Percentiles rank a stretch among this genome's conserved stretches.
These are phyloP conservation scores for Gymnocephalus cernua DNA, from an alignment of 2,113 vertebrate species.

Conservation along the genomic window DNA sequence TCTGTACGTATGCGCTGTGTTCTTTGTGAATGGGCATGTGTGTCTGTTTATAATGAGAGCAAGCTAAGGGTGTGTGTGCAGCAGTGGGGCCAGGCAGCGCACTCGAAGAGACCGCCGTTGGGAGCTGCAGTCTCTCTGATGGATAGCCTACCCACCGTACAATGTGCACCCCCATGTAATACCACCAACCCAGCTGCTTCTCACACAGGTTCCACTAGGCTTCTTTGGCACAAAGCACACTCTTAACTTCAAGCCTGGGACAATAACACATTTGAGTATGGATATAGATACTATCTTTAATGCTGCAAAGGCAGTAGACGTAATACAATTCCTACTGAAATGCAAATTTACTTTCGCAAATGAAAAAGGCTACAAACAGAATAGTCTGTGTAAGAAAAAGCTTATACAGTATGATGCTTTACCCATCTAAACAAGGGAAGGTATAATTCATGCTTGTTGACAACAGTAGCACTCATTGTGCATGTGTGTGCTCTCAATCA, in stretches of 20 bases:
- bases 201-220: slow-evolving; percentile 42
- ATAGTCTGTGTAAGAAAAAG: background rate
- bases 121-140: slow-evolving; percentile 78
- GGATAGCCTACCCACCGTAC: slow-evolving; percentile 67
- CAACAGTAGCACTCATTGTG: background rate
- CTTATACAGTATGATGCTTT: background rate
- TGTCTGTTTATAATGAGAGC: slow-evolving; percentile 56
- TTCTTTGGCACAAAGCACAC: slow-evolving; percentile 34
- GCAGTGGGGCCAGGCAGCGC: slow-evolving; percentile 38
- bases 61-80: slow-evolving; percentile 30
- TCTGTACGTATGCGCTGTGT: background rate
- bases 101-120: slow-evolving; percentile 52
- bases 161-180: slow-evolving; percentile 44
- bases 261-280: slow-evolving; percentile 18
- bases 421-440: background rate
- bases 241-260: slow-evolving; percentile 39
- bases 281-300: slow-evolving; percentile 18
- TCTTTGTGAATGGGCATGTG: slow-evolving; percentile 2
- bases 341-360: slow-evolving; percentile 13
- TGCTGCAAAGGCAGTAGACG: slow-evolving; percentile 1
- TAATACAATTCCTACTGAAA: slow-evolving; percentile 24
- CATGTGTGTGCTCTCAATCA: background rate
- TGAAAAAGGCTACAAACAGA: background rate
- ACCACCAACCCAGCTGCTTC: slow-evolving; percentile 66
- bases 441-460: background rate